phyloP scores from a whole-genome alignment of 2,797 vertebrate genomes.

The Poeciliopsis infans region DNA sequence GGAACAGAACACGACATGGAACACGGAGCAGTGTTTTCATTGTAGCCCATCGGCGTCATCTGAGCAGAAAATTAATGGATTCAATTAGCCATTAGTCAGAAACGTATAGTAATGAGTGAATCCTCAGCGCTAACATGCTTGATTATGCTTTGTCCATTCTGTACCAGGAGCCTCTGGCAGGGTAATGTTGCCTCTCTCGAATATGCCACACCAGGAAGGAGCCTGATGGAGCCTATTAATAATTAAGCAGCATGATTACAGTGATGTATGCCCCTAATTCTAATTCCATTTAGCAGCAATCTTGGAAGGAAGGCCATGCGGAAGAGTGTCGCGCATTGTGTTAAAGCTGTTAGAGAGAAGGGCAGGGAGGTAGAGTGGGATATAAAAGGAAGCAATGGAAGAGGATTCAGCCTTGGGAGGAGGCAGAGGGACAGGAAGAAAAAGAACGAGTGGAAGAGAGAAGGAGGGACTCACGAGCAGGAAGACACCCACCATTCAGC shows the following conservation, averaged over 20 bases:
- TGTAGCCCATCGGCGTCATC: constrained; percentile 40
- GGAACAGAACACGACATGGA: constrained; percentile 31
- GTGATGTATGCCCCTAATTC: constrained; percentile 79
- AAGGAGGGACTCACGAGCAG: constrained; percentile 52
- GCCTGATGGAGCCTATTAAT: constrained; percentile 79
- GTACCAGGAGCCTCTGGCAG: constrained; percentile 54
- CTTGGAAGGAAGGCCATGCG: constrained; percentile 49
- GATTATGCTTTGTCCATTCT: constrained; percentile 64
- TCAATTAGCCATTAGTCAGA: constrained; percentile 69
- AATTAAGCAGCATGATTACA: constrained; percentile 83
- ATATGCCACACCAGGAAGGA: constrained; percentile 77
- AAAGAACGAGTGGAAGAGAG: constrained; percentile 28
- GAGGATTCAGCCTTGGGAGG: constrained; percentile 44
- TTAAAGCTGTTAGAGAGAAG: constrained; percentile 61
- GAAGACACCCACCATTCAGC: constrained; percentile 70
- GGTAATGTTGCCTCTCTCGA: constrained; percentile 71
- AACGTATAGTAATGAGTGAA: constrained; percentile 62
- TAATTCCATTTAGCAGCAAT: constrained; percentile 74
- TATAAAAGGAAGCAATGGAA: constrained; percentile 19
- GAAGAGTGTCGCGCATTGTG: constrained; percentile 59
- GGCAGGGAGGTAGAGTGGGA: constrained; percentile 13
- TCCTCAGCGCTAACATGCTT: constrained; percentile 52
- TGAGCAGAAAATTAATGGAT: constrained; percentile 66
- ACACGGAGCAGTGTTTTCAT: constrained; percentile 38
- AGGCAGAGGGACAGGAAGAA: constrained; percentile 24